Conservation (phyloP, 2,113 vertebrate species). For the Canis aureus region DNA sequence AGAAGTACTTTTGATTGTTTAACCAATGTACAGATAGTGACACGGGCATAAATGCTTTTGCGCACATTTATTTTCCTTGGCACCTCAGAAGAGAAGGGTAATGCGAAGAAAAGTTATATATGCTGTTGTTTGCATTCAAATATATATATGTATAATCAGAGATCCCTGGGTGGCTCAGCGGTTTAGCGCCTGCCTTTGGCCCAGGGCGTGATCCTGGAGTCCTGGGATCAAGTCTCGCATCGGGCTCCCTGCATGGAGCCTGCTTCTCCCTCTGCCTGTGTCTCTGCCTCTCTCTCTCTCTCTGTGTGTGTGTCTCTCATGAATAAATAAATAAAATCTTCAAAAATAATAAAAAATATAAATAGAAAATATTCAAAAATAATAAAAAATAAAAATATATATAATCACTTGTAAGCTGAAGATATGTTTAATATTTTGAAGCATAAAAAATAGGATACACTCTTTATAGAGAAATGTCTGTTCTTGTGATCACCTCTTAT, state of each 20-base stretch:
- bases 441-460: slow-evolving; percentile 4
- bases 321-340: no score
- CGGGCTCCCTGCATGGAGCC: no score
- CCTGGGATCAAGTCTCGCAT: no score
- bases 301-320: no score
- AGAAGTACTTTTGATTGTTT: slow-evolving; percentile 84
- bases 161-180: no score
- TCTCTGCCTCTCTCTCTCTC: no score
- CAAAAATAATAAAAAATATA: no score
- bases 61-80: slow-evolving; percentile 53
- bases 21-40: slow-evolving; percentile 70
- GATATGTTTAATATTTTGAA: slow-evolving; percentile 64
- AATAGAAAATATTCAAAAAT: no score
- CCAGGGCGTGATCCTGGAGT: no score
- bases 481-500: slow-evolving; percentile 44
- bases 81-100: slow-evolving; percentile 44
- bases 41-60: slow-evolving; percentile 51
- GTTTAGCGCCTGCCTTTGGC: no score
- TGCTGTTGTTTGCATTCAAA: slow-evolving; percentile 39
- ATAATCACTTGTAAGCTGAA: slow-evolving; percentile 29
- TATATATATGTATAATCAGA: neutral
- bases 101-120: slow-evolving; percentile 52
- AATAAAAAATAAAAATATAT: neutral
- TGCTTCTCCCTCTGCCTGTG: no score
- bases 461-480: slow-evolving; percentile 51